phyloP scores from a whole-genome alignment of 2,113 vertebrate genomes.

The Eulacestoma nigropectus region DNA sequence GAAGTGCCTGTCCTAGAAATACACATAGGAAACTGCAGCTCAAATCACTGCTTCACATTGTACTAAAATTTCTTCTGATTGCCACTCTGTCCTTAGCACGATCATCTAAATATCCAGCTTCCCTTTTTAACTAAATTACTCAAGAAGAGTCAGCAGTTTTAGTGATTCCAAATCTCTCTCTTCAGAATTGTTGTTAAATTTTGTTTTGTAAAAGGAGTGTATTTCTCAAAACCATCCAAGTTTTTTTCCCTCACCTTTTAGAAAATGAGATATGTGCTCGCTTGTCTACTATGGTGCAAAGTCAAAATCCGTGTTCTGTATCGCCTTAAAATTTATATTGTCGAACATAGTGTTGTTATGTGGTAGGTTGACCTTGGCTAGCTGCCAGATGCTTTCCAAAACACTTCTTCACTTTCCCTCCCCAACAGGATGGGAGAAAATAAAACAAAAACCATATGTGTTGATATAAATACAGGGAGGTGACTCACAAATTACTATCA shows the following conservation, averaged over 20 bases:
- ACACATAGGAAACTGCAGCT: neutral
- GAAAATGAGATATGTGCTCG: neutral
- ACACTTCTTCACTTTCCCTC: neutral
- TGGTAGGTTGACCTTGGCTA: neutral
- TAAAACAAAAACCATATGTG: neutral
- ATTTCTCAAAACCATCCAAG: neutral
- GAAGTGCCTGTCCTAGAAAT: neutral
- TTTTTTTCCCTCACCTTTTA: neutral
- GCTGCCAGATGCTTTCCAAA: neutral
- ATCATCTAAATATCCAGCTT: neutral
- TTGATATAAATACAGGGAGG: neutral
- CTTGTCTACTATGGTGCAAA: neutral
- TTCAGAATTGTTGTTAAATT: neutral
- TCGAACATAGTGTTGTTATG: neutral
- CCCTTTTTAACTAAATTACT: neutral
- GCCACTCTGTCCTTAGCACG: neutral
- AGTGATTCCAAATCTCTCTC: neutral
- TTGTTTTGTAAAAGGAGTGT: neutral
- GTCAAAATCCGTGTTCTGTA: neutral
- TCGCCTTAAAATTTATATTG: neutral
- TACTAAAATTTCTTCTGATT: neutral
- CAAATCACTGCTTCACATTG: neutral
- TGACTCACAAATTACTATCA: neutral
- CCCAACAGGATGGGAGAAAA: neutral
- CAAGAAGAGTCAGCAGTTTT: neutral